phyloP scores from a whole-genome alignment of 2,797 vertebrate species.

The Pipistrellus kuhlii region DNA sequence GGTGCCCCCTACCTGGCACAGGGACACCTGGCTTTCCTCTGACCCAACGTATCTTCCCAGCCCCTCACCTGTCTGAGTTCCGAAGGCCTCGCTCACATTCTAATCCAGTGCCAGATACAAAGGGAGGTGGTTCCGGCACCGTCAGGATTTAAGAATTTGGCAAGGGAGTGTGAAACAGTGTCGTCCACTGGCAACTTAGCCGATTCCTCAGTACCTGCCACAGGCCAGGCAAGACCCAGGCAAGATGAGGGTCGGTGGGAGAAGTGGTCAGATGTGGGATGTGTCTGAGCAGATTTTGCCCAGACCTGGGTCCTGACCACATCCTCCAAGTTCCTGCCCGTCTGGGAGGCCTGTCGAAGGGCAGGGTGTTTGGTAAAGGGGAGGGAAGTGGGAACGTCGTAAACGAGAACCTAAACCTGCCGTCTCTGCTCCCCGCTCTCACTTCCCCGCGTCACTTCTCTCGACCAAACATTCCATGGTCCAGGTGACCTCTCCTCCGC shows the following conservation, averaged over 20 bases:
- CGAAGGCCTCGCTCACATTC: not conserved
- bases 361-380: not conserved
- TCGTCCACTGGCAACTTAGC: not conserved
- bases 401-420: not conserved
- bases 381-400: slow-evolving; percentile 51
- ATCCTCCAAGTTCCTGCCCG: slow-evolving; percentile 25
- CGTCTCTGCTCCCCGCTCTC: not conserved
- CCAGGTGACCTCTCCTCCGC: not conserved
- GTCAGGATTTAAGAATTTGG: not conserved
- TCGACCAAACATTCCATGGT: not conserved
- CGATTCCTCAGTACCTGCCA: not conserved
- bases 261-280: not conserved
- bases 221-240: not conserved
- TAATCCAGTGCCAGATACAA: not conserved
- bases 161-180: not conserved
- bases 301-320: not conserved
- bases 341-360: not conserved
- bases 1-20: accelerated
- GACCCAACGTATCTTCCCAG: not conserved
- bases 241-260: not conserved
- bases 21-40: not conserved
- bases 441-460: slow-evolving; percentile 41
- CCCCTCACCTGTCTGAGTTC: not conserved
- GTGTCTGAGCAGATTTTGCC: not conserved
- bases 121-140: not conserved